Conservation (phyloP, 2,113 vertebrate genomes). For the Ptilonorhynchus violaceus region DNA sequence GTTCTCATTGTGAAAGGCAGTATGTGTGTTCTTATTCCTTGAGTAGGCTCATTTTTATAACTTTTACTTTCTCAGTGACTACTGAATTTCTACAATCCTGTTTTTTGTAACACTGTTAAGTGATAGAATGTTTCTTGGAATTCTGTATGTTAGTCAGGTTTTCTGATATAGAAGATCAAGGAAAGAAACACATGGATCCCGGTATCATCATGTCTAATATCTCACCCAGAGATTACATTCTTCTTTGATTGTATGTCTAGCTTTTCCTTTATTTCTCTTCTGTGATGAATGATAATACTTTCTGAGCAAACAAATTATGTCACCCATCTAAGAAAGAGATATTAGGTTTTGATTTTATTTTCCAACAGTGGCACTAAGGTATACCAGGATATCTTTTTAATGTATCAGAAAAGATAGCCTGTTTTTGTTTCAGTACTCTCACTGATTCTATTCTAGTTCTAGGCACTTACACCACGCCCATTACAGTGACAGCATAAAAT, state of each 20-base stretch:
- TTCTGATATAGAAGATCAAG: not conserved
- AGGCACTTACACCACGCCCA: not conserved
- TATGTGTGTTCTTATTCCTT: not conserved
- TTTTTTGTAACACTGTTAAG: not conserved
- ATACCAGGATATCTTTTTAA: not conserved
- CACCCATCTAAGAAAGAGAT: not conserved
- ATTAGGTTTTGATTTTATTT: not conserved
- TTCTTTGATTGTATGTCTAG: not conserved
- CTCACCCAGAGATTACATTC: not conserved
- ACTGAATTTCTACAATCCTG: not conserved
- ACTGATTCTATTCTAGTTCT: not conserved
- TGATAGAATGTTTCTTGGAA: not conserved
- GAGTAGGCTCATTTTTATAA: not conserved
- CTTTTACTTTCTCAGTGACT: not conserved
- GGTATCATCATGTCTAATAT: not conserved
- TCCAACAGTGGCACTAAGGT: not conserved
- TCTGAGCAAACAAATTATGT: not conserved
- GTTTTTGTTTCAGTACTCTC: not conserved
- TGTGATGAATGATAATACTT: not conserved
- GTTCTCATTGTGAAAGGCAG: not conserved
- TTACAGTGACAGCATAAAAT: not conserved
- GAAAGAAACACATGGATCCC: not conserved
- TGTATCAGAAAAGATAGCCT: not conserved
- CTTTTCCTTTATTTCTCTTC: not conserved
- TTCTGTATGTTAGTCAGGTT: not conserved